These are phyloP conservation scores for Zygaena filipendulae DNA, from an alignment of 2,888 invertebrate genomes.

Conservation along the genomic window DNA sequence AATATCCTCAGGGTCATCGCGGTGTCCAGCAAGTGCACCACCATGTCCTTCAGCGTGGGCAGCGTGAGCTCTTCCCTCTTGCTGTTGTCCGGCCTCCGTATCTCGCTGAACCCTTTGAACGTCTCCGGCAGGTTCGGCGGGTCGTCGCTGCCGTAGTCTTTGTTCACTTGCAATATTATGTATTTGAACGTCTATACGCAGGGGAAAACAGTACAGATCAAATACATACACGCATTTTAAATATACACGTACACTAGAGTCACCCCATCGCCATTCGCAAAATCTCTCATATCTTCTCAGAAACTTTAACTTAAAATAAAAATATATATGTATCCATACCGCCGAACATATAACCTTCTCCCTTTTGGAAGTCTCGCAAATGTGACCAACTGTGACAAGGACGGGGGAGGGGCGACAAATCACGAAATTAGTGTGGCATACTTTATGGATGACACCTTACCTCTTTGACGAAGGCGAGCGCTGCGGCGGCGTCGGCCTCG, in stretches of 20 bases:
- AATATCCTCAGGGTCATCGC: constrained; percentile 75
- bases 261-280: no score
- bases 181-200: constrained; percentile 66
- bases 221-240: no score
- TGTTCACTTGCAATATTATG: constrained; percentile 61
- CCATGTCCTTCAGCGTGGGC: constrained; percentile 70
- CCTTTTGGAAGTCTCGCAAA: no score
- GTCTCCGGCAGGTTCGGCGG: constrained; percentile 57
- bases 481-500: constrained; percentile 65
- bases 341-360: no score
- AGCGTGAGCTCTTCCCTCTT: constrained; percentile 43
- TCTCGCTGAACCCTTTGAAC: constrained; percentile 54
- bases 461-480: constrained; percentile 63
- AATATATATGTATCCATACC: no score
- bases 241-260: no score
- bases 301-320: background rate
- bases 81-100: constrained; percentile 33
- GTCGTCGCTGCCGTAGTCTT: constrained; percentile 46
- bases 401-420: no score
- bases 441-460: no score
- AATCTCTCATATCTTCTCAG: no score
- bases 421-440: no score
- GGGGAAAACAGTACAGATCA: constrained; percentile 12
- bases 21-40: constrained; percentile 76
- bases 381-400: no score